These are phyloP conservation scores for Vanacampus margaritifer DNA, from an alignment of 2,113 vertebrate genomes.

Conservation along the genomic window DNA sequence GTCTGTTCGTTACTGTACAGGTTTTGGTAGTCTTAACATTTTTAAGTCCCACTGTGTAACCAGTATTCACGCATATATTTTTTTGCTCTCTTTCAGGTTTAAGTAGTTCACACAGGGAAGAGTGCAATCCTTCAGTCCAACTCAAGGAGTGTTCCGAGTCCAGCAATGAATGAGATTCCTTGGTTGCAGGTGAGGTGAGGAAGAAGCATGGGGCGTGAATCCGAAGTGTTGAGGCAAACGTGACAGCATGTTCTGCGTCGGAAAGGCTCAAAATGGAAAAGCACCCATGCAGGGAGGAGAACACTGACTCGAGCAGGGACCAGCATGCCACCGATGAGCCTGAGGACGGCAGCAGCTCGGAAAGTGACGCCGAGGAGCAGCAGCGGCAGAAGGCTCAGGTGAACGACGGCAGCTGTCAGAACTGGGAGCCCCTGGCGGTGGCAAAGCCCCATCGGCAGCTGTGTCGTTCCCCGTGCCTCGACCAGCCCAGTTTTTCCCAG, in stretches of 20 bases:
- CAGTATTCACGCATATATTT: neutral
- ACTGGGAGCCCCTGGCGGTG: slow-evolving; percentile 75
- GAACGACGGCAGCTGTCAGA: slow-evolving; percentile 53
- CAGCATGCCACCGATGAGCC: slow-evolving; percentile 79
- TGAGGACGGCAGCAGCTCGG: slow-evolving; percentile 88
- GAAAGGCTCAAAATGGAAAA: slow-evolving; percentile 92
- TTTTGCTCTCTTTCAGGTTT: slow-evolving; percentile 69
- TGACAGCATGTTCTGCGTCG: slow-evolving; percentile 89
- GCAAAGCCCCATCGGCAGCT: slow-evolving; percentile 91
- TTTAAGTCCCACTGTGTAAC: too few species aligned
- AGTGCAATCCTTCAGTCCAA: slow-evolving; percentile 57
- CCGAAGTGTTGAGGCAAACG: slow-evolving; percentile 75
- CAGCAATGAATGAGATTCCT: slow-evolving; percentile 64
- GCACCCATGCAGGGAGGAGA: slow-evolving; percentile 82
- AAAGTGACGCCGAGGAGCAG: slow-evolving; percentile 85
- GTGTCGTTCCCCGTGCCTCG: slow-evolving; percentile 92
- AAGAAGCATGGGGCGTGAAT: slow-evolving; percentile 74
- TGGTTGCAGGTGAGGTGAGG: slow-evolving; percentile 75
- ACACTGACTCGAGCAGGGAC: slow-evolving; percentile 71
- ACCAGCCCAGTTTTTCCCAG: slow-evolving; percentile 93
- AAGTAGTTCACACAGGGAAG: slow-evolving; percentile 67
- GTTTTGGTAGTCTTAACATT: too few species aligned
- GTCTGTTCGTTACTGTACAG: too few species aligned
- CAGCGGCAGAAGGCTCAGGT: slow-evolving; percentile 55
- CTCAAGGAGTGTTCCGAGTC: slow-evolving; percentile 57